Base-by-base conservation (phyloP, 2,113 vertebrate species). In the Oreochromis tanganicae region DNA sequence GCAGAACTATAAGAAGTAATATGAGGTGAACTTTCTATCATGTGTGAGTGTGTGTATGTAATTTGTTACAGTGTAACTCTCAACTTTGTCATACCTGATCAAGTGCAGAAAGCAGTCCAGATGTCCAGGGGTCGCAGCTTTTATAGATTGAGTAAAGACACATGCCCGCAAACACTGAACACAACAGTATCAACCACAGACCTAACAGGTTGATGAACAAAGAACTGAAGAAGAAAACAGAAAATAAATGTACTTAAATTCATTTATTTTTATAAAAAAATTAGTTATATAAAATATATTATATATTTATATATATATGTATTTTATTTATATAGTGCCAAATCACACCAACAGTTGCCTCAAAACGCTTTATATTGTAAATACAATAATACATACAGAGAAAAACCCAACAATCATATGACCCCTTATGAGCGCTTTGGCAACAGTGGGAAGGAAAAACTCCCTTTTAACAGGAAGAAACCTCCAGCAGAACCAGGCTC, bases 171-270 rank as follows among this genome's bases (percentile, higher is more conserved):
- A 99, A 95, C 12, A 96, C 91, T 0, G 98, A 94, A 5, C 96
- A 98, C 46, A 59, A 7, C 34, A 98, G 91, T 91, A 99, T 97
- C 0, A 52, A 90, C 97, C 97, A 98, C 66, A 99, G 96, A n/a
- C 97, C 97, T 59, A 99, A 1, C 7, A 99, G 95, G 90, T 99
- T 99, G 90, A 99, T 86, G 88, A 97, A 99, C 88, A 99, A 96
- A 52, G 98, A 97, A 93, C 98, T 99, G 89, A 14, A 57, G 85
- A 55, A 75, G 11, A 75, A 29, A 34, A 81, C 34, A 41, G 50
- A 13, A 85, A 17, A 27, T 43, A 36, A 24, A 75, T 19, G 68
- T 29, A 75, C 29, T 63, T 19, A 4, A 16, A 61, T 61, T 0
- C 29, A 61, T 32, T 32, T 59, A 59, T 2, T 1, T 57, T 8